A percentile compares a stretch with the other conserved stretches of the same genome.
Conservation (phyloP, 2,797 vertebrate species). For the Podarcis siculus region DNA sequence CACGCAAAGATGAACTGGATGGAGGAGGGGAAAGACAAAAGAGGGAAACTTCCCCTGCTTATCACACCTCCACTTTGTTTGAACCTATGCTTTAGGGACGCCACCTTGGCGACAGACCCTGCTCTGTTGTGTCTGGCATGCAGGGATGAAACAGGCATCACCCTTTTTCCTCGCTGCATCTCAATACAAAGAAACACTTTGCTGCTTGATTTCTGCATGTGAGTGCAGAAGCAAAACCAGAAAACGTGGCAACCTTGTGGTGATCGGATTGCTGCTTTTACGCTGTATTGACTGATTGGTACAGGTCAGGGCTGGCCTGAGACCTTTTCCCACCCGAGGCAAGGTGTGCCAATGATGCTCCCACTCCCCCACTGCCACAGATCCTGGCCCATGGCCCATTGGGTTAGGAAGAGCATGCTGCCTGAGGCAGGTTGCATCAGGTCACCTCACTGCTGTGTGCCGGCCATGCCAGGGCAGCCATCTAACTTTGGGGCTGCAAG, state of each 20-base stretch:
- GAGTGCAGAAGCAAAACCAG: background rate
- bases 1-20: background rate
- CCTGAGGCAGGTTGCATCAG: too few species aligned
- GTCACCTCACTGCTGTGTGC: too few species aligned
- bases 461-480: too few species aligned
- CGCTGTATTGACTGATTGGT: background rate
- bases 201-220: background rate
- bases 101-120: background rate
- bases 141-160: background rate
- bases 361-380: too few species aligned
- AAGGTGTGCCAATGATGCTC: too few species aligned
- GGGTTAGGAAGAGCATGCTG: too few species aligned
- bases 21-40: background rate
- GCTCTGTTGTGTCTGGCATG: too few species aligned
- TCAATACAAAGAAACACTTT: background rate
- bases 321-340: too few species aligned
- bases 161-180: too few species aligned
- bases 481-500: too few species aligned
- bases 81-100: background rate
- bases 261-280: background rate
- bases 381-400: too few species aligned
- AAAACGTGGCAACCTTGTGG: background rate
- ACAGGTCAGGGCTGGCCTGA: background rate
- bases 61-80: background rate
- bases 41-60: background rate